Evolutionary conservation across 2,797 vertebrate species (phyloP).

Genomic region (Rhinatrema bivittatum): DNA sequence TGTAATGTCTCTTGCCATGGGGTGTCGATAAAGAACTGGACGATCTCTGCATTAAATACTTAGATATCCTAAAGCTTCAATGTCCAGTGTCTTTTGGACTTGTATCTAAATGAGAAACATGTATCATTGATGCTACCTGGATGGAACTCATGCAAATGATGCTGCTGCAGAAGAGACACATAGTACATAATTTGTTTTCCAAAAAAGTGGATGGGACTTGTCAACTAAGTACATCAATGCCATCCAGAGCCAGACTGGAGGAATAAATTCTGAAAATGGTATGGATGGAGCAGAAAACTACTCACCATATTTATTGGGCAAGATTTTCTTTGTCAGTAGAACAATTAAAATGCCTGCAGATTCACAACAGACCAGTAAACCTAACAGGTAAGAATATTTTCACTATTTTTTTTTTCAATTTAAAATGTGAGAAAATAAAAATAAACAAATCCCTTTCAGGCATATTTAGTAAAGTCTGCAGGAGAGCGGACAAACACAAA

Average conservation of each 20-base stretch:
- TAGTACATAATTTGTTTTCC: conserved; percentile 46
- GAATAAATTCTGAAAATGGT: conserved; percentile 7
- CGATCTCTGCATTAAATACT: conserved; percentile 36
- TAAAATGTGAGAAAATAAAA: no score
- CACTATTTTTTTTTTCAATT: not conserved
- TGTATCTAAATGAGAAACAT: conserved; percentile 32
- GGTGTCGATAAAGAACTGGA: conserved; percentile 55
- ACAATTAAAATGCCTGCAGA: conserved; percentile 34
- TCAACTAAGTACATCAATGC: conserved; percentile 47
- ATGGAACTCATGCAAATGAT: conserved; percentile 22
- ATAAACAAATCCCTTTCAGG: no score
- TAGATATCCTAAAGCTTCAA: conserved; percentile 41
- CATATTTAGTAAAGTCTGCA: no score
- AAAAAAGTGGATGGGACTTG: conserved; percentile 55
- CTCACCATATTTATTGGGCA: conserved; percentile 46
- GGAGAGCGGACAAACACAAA: no score
- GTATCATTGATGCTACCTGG: conserved; percentile 55
- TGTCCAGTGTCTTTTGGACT: conserved; percentile 50
- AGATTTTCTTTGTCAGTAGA: conserved; percentile 47
- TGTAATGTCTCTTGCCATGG: conserved; percentile 65
- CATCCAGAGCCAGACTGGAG: conserved; percentile 21
- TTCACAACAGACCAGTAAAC: conserved; percentile 21
- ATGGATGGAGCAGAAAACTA: conserved; percentile 20
- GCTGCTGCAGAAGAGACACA: conserved; percentile 13
- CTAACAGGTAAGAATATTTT: conserved; percentile 46